Evolutionary conservation across 2,797 vertebrate species (phyloP).

Genomic region (Aythya fuligula): DNA sequence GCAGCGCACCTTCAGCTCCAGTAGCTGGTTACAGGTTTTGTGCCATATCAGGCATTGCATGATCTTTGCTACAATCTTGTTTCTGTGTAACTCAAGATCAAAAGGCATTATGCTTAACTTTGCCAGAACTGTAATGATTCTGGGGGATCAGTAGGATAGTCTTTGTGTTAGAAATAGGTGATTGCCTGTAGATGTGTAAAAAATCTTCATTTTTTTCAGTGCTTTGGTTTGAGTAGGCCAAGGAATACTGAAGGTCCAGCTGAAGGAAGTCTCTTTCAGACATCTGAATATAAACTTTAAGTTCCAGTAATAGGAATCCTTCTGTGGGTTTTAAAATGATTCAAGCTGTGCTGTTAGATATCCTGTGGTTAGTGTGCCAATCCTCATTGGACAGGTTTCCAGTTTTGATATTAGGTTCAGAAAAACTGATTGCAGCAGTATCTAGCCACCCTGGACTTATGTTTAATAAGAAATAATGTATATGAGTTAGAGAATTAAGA

Average conservation of each 20-base stretch:
- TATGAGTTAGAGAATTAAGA: not conserved
- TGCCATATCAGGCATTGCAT: not conserved
- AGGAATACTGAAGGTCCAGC: not conserved
- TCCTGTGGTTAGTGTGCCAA: not conserved
- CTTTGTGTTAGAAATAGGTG: not conserved
- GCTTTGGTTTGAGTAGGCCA: not conserved
- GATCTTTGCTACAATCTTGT: not conserved
- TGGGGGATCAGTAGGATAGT: not conserved
- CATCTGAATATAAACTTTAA: not conserved
- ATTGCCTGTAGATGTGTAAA: not conserved
- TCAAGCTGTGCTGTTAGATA: not conserved
- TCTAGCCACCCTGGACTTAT: not conserved
- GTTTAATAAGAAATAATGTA: not conserved
- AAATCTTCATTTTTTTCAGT: not conserved
- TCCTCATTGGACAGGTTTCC: not conserved
- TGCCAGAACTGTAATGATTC: not conserved
- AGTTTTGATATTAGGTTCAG: not conserved
- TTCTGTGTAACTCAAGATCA: not conserved
- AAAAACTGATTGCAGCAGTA: not conserved
- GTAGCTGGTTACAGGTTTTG: not conserved
- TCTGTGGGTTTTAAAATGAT: not conserved
- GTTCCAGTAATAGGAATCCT: not conserved
- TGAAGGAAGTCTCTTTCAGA: not conserved
- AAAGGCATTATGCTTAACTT: not conserved
- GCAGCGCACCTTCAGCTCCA: not conserved